Evolutionary conservation across 2,888 invertebrate genomes (phyloP).

Genomic region (Cephus runcator): DNA sequence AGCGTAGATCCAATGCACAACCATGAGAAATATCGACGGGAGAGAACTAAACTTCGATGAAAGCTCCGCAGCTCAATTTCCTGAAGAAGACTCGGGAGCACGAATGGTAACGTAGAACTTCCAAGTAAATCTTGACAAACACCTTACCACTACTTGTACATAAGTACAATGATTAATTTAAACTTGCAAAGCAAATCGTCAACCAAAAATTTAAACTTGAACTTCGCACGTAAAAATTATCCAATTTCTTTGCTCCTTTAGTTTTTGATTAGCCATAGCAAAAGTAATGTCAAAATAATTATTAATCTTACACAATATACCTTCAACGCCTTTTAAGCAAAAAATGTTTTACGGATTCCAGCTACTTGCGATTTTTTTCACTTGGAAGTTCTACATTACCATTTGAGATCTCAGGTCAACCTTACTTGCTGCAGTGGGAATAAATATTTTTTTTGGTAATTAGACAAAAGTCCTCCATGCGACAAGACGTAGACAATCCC

Average conservation of each 20-base stretch:
- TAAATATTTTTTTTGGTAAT: neutral
- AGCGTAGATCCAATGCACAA: neutral
- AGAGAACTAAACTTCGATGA: neutral
- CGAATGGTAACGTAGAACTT: neutral
- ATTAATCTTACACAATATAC: neutral
- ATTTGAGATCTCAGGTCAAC: neutral
- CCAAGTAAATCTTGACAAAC: neutral
- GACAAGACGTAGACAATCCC: neutral
- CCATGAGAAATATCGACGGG: neutral
- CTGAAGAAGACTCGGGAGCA: neutral
- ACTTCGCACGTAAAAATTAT: neutral
- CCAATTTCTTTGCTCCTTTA: neutral
- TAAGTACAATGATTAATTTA: neutral
- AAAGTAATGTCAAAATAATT: neutral
- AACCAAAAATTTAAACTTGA: neutral
- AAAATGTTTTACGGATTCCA: neutral
- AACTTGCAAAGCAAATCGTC: neutral
- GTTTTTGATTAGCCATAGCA: neutral
- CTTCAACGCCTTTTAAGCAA: neutral
- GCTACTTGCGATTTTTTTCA: neutral
- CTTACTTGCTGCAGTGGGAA: neutral
- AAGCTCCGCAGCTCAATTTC: neutral
- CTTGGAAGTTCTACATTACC: neutral
- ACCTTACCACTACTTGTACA: neutral
- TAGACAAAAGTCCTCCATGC: neutral